Evolutionary conservation across 2,888 invertebrate genomes (phyloP), one percentile per base, ranked within the genome.

Genomic region (Syrphus vitripennis): DNA sequence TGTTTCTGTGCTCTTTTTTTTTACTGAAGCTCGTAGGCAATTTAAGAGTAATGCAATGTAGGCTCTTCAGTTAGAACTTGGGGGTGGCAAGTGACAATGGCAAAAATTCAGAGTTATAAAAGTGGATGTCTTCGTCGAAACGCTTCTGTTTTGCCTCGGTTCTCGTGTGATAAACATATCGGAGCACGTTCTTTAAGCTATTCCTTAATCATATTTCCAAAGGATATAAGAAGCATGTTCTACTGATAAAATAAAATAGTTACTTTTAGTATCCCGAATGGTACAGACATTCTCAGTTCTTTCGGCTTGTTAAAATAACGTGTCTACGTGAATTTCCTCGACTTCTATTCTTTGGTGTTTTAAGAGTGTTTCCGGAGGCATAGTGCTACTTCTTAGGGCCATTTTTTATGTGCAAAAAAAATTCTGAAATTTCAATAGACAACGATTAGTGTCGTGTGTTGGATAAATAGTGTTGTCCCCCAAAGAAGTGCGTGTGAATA

Each of bases 211-310:
- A 50, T 26, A 50, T 50, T 50, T 21, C 37, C 24, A n/a, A 71
- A 78, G 63, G 74, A 79, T 80, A 80, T 75, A 76, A 83, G 57
- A 67, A 45, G 19, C 65, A 48, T 34, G 31, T 14, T 29, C 6
- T 63, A 0, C 1, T 4, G 6, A 29, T 16, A n/a, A 63, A 42
- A 19, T 42, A 42, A 42, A n/a, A 29, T 42, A 63, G 63, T 63
- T 42, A 1, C 26, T 12, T 42, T 16, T 29, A 0, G 42, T 16
- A 45, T 63, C 42, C 16, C 12, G 16, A 63, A 29, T 7, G 16
- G 5, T 29, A 16, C 63, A 6, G 40, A 63, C 40, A 4, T 61
- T 7, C 9, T 16, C 16, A 29, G 29, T 0, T 29, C 16, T 16
- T 10, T 29, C 16, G 4, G 55, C 9, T n/a, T 55, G 1, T 50